A percentile compares a stretch with the other conserved stretches of the same genome.
These are phyloP conservation scores for Megaceryle maxima DNA, from an alignment of 2,113 vertebrate genomes.

Conservation along the genomic window DNA sequence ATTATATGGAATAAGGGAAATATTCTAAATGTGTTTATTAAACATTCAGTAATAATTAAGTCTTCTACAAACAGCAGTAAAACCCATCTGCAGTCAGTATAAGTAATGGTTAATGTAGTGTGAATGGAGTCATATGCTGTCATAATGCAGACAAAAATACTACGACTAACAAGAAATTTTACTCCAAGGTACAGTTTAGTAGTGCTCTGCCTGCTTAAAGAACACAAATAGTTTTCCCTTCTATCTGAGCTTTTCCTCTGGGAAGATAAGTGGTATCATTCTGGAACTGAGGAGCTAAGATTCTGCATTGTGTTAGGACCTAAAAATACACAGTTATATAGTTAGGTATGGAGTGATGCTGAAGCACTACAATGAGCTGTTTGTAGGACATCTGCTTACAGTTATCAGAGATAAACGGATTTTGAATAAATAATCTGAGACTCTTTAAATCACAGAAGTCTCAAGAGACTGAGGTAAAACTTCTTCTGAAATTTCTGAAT, in stretches of 20 bases:
- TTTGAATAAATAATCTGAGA: background rate
- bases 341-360: conserved; percentile 21
- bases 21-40: background rate
- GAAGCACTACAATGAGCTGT: conserved; percentile 23
- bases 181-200: background rate
- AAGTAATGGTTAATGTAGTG: background rate
- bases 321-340: background rate
- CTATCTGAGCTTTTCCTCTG: background rate
- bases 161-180: background rate
- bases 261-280: background rate
- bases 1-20: background rate
- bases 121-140: background rate
- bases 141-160: background rate
- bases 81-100: background rate
- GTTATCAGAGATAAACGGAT: background rate
- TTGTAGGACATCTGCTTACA: conserved; percentile 18
- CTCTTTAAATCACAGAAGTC: background rate
- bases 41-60: background rate
- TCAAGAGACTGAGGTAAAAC: background rate
- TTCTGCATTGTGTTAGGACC: background rate
- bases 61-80: background rate
- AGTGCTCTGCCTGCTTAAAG: background rate
- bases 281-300: background rate
- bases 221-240: background rate
- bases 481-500: conserved; percentile 6